A percentile compares a stretch with the other conserved stretches of the same genome.
These are phyloP conservation scores for Notodonta dromedarius DNA, from an alignment of 2,888 invertebrate genomes.

Conservation along the genomic window DNA sequence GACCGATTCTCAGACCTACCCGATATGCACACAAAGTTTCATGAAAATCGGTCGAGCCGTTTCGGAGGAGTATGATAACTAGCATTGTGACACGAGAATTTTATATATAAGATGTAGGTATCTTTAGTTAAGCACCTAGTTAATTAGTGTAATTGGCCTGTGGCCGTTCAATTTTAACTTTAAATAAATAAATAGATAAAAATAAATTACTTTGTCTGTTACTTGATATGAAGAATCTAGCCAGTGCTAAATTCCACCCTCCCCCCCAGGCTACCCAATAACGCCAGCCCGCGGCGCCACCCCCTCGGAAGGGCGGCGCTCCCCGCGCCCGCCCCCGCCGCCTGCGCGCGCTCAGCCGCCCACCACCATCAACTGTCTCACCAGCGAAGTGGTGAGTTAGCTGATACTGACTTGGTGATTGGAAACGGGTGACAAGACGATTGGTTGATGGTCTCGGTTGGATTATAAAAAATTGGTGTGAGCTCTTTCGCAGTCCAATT, in stretches of 20 bases:
- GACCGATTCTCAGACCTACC: no score
- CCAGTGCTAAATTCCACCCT: neutral
- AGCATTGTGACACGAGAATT: no score
- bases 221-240: no score
- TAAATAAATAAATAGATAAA: no score
- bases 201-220: no score
- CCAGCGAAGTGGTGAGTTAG: slow-evolving; percentile 92
- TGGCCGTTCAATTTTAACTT: no score
- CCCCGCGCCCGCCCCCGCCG: slow-evolving; percentile 74
- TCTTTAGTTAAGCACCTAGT: no score
- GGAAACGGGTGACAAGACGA: neutral
- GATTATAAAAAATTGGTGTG: neutral
- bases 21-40: no score
- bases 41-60: no score
- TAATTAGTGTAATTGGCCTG: no score
- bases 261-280: slow-evolving; percentile 71
- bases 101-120: no score
- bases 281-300: slow-evolving; percentile 75
- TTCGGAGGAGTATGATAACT: no score
- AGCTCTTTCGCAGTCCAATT: neutral
- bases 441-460: neutral
- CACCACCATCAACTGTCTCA: slow-evolving; percentile 90
- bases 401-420: neutral
- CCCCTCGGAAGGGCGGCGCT: slow-evolving; percentile 66
- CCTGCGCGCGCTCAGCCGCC: slow-evolving; percentile 69